Evolutionary conservation across 2,888 invertebrate genomes (phyloP), one percentile per base, ranked within the genome.

Genomic region (Pristionchus maxplancki): DNA sequence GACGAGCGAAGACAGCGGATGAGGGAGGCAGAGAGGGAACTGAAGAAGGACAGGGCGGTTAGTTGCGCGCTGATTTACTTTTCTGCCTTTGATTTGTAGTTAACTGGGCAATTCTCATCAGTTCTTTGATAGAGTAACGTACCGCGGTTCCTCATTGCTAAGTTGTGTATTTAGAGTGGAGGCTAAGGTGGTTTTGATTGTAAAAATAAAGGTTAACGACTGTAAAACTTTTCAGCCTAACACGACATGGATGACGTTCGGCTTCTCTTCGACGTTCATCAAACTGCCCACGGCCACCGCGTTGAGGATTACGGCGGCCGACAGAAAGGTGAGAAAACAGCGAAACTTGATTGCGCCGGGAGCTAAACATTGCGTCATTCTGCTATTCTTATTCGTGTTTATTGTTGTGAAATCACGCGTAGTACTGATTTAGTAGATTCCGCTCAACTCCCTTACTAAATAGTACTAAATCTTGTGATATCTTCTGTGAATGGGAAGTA

Each of bases 221-320:
- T 20, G 24, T 53, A 53, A n/a, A n/a, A 34, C 6, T 3, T 5
- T 83, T 20, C 82, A 83, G 82, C 82, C 53, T 5, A 31, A 31
- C 20, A 83, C 31, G 20, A 83, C 82, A 28, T 83, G 50, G 82
- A 83, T 83, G 82, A 83, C 82, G 31, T 83, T 83, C 82, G 82
- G 82, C 15, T 53, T 53, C 34, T 34, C 17, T 15, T 31, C 82
- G 53, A 83, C 82, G 20, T 83, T 83, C 34, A 83, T 83, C 37
- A 53, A 31, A 0, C 34, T 83, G 17, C 82, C 82, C 53, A 83
- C 82, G 20, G 34, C 17, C 3, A 83, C 82, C 20, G 82, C 53
- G 31, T 2, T 83, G 9, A 53, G 53, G 53, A 83, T 83, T 44
- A 83, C 53, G 31, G 53, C 82, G 34, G 28, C 17, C 31, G 82